These are phyloP conservation scores for Galeruca laticollis DNA, from an alignment of 2,888 invertebrate species.

Conservation along the genomic window DNA sequence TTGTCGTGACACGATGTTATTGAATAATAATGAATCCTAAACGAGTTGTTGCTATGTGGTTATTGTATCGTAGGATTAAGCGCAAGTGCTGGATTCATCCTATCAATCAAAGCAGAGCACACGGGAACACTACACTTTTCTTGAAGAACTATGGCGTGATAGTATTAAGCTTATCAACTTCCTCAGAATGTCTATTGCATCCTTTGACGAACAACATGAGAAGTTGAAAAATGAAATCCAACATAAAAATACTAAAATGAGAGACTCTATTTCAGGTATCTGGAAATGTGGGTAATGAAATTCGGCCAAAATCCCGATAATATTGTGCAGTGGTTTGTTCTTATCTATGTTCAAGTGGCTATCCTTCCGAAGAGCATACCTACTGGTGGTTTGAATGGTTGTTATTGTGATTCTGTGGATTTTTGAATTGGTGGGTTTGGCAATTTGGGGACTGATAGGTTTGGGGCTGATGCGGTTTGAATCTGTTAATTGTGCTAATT, in stretches of 20 bases:
- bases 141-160: constrained; percentile 24
- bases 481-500: constrained; percentile 22
- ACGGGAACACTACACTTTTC: constrained; percentile 21
- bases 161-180: constrained; percentile 16
- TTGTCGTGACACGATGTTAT: constrained; percentile 19
- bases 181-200: constrained; percentile 21
- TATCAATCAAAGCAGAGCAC: constrained; percentile 27
- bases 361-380: constrained; percentile 22
- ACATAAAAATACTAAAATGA: constrained; percentile 25
- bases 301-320: constrained; percentile 13
- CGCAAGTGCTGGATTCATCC: constrained; percentile 25
- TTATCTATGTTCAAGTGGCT: constrained; percentile 24
- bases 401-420: constrained; percentile 19
- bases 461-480: constrained; percentile 18
- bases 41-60: constrained; percentile 10
- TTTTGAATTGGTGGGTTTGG: constrained; percentile 18
- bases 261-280: constrained; percentile 16
- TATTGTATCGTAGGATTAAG: constrained; percentile 18
- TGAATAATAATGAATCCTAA: constrained; percentile 20
- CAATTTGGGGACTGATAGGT: constrained; percentile 20
- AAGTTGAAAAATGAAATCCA: constrained; percentile 23
- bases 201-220: constrained; percentile 29
- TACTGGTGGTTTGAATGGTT: constrained; percentile 23
- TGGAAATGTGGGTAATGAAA: constrained; percentile 16
- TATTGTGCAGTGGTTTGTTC: constrained; percentile 25